phyloP scores from a whole-genome alignment of 2,113 vertebrate genomes.

The Caloenas nicobarica region DNA sequence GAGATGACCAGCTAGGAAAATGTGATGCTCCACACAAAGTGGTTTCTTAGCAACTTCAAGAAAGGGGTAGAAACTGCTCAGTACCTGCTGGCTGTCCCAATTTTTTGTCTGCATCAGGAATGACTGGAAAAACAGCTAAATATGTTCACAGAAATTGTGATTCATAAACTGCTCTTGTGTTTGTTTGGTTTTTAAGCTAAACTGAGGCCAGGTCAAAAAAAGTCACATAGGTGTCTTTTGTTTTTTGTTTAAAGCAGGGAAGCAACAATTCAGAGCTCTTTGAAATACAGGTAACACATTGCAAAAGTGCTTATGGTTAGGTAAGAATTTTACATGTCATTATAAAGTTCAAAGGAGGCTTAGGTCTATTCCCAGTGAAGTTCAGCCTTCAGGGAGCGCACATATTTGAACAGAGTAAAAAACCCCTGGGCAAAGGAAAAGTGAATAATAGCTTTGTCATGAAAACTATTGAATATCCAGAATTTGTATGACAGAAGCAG shows the following conservation, averaged over 20 bases:
- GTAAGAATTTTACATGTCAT: conserved; percentile 1
- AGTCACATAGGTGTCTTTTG: conserved; percentile 10
- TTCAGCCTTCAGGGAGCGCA: neutral
- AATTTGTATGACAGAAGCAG: neutral
- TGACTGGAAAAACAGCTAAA: conserved; percentile 44
- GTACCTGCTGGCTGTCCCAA: conserved; percentile 45
- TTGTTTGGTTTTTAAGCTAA: conserved; percentile 33
- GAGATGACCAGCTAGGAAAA: conserved; percentile 61
- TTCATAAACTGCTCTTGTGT: conserved; percentile 42
- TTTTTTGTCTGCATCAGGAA: conserved; percentile 27
- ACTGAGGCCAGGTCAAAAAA: neutral
- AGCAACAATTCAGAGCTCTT: neutral
- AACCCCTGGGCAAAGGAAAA: neutral
- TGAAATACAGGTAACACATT: conserved; percentile 15
- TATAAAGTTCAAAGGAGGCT: neutral
- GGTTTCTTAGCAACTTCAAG: conserved; percentile 52
- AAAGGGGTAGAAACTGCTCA: conserved; percentile 23
- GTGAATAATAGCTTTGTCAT: neutral
- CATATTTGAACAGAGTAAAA: conserved; percentile 30
- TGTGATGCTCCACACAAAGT: conserved; percentile 40
- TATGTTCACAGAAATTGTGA: conserved; percentile 43
- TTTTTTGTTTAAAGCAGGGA: conserved; percentile 2
- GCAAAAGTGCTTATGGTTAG: neutral
- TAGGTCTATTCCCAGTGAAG: neutral
- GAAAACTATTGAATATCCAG: neutral